Evolutionary conservation across 2,113 vertebrate species (phyloP).

Genomic region (Fregetta grallaria): DNA sequence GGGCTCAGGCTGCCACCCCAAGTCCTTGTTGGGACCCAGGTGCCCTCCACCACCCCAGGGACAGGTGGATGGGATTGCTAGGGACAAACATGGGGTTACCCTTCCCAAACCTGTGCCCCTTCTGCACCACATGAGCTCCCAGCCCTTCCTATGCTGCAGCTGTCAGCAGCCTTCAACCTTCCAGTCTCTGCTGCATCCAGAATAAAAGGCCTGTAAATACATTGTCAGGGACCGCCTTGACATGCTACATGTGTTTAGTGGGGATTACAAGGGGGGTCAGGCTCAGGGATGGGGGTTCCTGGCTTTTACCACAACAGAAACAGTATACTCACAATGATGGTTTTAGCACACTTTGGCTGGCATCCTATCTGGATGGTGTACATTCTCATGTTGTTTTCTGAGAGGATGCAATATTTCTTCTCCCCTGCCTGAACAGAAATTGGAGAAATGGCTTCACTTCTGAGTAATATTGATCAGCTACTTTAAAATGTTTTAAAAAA

Average conservation of each 20-base stretch:
- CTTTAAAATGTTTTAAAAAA: not conserved
- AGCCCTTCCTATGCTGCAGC: not conserved
- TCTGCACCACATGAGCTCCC: not conserved
- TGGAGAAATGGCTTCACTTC: not conserved
- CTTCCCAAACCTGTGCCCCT: not conserved
- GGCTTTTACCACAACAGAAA: not conserved
- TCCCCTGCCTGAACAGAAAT: slow-evolving; percentile 53
- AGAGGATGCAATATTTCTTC: slow-evolving; percentile 72
- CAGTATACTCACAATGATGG: slow-evolving; percentile 71
- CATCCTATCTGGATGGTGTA: slow-evolving; percentile 76
- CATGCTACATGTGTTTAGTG: rapidly evolving
- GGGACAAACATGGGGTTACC: not conserved
- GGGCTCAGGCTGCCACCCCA: not conserved
- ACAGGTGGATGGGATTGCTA: not conserved
- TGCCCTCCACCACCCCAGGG: not conserved
- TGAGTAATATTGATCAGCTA: not conserved
- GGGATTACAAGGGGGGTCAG: not conserved
- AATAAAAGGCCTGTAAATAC: not conserved
- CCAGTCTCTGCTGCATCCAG: not conserved
- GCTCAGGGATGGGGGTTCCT: not conserved
- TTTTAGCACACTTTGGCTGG: slow-evolving; percentile 70
- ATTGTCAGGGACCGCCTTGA: not conserved
- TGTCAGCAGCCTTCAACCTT: not conserved
- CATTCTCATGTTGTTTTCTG: slow-evolving; percentile 46
- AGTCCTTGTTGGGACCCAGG: not conserved